Evolutionary conservation across 2,797 vertebrate species (phyloP).

Genomic region (Rhinatrema bivittatum): DNA sequence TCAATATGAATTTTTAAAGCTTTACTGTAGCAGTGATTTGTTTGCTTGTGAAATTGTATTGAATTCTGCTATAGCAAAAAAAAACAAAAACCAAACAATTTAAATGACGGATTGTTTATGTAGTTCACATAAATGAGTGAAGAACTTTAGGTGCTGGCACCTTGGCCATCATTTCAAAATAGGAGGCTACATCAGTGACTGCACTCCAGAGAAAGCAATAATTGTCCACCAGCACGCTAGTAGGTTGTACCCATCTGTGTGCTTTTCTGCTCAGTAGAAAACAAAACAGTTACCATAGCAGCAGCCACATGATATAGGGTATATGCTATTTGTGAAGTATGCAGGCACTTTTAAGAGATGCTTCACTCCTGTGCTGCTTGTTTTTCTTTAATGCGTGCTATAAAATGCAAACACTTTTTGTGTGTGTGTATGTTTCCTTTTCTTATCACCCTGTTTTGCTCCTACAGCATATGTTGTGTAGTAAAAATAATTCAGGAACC

Average conservation of each 20-base stretch:
- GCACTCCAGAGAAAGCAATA: constrained; percentile 36
- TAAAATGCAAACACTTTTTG: constrained; percentile 1
- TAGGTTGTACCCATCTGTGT: constrained; percentile 35
- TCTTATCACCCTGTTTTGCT: constrained; percentile 5
- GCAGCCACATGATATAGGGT: constrained; percentile 34
- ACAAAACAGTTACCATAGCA: constrained; percentile 49
- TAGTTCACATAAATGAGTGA: too few species aligned
- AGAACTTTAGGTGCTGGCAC: too few species aligned
- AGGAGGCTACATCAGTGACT: constrained; percentile 22
- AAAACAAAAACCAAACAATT: too few species aligned
- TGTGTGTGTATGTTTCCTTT: constrained; percentile 10
- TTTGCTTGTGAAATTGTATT: too few species aligned
- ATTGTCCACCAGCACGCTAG: constrained; percentile 40
- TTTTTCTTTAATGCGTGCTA: background rate
- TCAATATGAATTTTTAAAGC: too few species aligned
- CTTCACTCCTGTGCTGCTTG: background rate
- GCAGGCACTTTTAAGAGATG: constrained; percentile 2
- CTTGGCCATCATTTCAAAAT: too few species aligned
- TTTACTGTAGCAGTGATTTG: too few species aligned
- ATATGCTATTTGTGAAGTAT: constrained; percentile 24
- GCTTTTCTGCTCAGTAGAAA: constrained; percentile 34
- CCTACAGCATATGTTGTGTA: too few species aligned
- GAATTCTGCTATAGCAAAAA: too few species aligned
- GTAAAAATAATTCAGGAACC: too few species aligned
- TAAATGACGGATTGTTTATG: too few species aligned